Conservation (phyloP, 1,140 invertebrate species). For the Aphidius ervi region DNA sequence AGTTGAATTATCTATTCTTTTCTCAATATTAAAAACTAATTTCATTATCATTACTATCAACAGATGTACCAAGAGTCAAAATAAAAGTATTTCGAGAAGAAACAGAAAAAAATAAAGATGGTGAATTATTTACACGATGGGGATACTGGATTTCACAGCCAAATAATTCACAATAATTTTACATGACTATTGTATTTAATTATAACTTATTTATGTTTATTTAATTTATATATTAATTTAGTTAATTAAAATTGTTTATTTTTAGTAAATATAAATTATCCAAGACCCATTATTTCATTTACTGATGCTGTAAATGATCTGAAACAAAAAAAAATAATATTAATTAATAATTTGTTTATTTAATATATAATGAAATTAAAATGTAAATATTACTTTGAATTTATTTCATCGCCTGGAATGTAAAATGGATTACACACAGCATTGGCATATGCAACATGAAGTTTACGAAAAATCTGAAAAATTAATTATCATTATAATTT, state of each 20-base stretch:
- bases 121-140: conserved; percentile 60
- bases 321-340: conserved; percentile 25
- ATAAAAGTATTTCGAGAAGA: conserved; percentile 70
- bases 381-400: conserved; percentile 65
- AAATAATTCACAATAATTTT: background rate
- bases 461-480: conserved; percentile 79
- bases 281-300: conserved; percentile 45
- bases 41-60: conserved; percentile 21
- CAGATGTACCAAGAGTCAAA: conserved; percentile 59
- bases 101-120: conserved; percentile 54
- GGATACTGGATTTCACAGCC: conserved; percentile 73
- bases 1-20: background rate
- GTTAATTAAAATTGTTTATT: conserved; percentile 6
- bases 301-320: conserved; percentile 44
- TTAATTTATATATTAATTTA: background rate
- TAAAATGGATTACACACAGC: conserved; percentile 94
- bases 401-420: conserved; percentile 78
- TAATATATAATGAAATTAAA: conserved; percentile 12
- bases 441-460: conserved; percentile 88
- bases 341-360: conserved; percentile 11
- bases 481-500: conserved; percentile 12
- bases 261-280: background rate
- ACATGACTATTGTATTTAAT: background rate
- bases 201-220: background rate
- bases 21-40: background rate